phyloP scores from a whole-genome alignment of 2,113 vertebrate genomes.

The Oryzias melastigma region DNA sequence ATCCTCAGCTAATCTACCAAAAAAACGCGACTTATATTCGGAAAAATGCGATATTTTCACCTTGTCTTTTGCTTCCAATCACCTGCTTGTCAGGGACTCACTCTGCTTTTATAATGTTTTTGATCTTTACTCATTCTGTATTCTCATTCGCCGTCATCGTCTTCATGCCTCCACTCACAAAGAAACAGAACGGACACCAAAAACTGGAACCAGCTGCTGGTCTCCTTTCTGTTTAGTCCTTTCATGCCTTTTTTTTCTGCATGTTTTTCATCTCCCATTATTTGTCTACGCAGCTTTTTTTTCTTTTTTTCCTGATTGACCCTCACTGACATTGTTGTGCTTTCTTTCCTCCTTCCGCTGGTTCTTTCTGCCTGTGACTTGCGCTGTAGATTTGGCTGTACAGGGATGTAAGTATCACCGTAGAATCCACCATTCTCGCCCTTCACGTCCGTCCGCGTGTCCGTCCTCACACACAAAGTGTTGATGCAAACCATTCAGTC shows the following conservation, averaged over 20 bases:
- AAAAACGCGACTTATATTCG: too few relatives aligned
- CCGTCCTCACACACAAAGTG: constrained; percentile 15
- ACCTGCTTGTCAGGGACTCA: not conserved
- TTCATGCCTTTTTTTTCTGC: constrained; percentile 53
- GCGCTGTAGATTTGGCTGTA: constrained; percentile 99
- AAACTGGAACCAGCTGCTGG: not conserved
- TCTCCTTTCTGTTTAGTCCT: constrained; percentile 41
- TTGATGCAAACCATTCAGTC: constrained; percentile 29
- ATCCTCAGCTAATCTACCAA: too few relatives aligned
- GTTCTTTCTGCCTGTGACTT: constrained; percentile 99
- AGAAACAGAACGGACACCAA: constrained; percentile 24
- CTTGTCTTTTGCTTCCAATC: too few relatives aligned
- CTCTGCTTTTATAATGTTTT: constrained; percentile 25
- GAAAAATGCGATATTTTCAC: too few relatives aligned
- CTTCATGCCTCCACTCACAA: constrained; percentile 37
- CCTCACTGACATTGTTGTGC: constrained; percentile 75
- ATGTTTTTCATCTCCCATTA: constrained; percentile 57
- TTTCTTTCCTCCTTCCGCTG: constrained; percentile 66
- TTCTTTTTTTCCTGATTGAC: constrained; percentile 68
- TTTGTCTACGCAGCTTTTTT: constrained; percentile 63
- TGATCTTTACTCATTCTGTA: constrained; percentile 29
- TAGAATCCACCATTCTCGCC: constrained; percentile 69
- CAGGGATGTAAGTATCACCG: constrained; percentile 99
- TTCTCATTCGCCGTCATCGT: constrained; percentile 22
- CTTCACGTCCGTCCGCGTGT: constrained; percentile 13